Evolutionary conservation across 2,797 vertebrate species (phyloP), one percentile per base, ranked within the genome.

Genomic region (Gambusia yucatana): DNA sequence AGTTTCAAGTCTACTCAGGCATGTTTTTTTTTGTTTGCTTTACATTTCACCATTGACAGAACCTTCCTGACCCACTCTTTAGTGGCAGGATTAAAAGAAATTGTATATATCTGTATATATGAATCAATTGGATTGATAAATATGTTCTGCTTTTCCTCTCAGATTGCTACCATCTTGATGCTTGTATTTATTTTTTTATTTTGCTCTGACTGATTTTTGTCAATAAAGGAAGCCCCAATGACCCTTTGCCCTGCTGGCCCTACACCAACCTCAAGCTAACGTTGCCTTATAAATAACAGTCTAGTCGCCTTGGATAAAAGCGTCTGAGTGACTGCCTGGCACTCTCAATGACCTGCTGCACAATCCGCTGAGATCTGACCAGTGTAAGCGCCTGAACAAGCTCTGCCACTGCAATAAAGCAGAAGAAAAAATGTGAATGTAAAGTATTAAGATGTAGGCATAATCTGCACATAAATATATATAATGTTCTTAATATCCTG

Each of bases 231-330:
- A 77, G 76, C 77, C 82, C 74, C 14, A 43, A 14, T 92, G 90
- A 94, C 90, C 94, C 73, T 86, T 85, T 92, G 84, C 82, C 91
- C 92, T 75, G 73, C 71, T 91, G 85, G 80, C 86, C 89, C 73
- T 63, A 55, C 39, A 74, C 95, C 75, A 72, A 52, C 77, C 90
- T 87, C 94, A 95, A 95, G 96, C 95, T 97, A 96, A 96, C 95
- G 92, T 83, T 84, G 90, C 95, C 95, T 97, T 96, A 97, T 96
- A 97, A 97, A 97, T 97, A 97, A 96, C 94, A 87, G 94, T 95
- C 96, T 94, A 93, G 96, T 97, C 95, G 92, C 96, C 95, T 93
- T 95, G 94, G 95, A 97, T 93, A 96, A 97, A 95, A 95, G 94
- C 94, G 94, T 97, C 96, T 91, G 96, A 96, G 95, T 96, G 96